Conservation (phyloP, 2,797 vertebrate species). For the Emydoidea blandingii region DNA sequence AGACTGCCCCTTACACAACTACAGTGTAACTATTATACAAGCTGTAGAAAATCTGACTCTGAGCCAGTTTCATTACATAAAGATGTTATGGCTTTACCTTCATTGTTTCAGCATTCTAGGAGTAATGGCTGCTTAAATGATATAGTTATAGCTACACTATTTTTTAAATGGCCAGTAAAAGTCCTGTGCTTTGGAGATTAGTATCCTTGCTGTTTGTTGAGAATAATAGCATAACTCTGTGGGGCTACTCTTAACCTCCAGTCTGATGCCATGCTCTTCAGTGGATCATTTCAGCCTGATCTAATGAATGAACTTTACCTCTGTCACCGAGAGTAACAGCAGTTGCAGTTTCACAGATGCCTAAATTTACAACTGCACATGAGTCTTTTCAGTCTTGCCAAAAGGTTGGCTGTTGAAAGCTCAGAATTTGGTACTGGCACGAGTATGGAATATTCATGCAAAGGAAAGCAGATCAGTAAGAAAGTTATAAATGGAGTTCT, state of each 20-base stretch:
- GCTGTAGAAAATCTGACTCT: neutral
- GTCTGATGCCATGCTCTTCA: neutral
- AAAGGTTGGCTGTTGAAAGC: constrained; percentile 28
- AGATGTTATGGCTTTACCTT: neutral
- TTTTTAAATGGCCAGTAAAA: neutral
- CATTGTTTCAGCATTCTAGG: neutral
- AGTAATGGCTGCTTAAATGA: neutral
- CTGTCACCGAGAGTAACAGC: neutral
- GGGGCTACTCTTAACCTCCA: neutral
- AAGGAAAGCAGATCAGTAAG: neutral
- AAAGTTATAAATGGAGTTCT: constrained; percentile 51
- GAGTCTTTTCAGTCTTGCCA: constrained; percentile 34
- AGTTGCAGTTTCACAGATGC: neutral
- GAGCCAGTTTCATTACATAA: neutral
- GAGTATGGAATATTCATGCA: neutral
- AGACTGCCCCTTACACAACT: neutral
- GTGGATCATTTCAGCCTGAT: neutral
- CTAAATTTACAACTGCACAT: constrained; percentile 24
- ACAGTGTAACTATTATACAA: neutral
- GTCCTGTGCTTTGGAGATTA: neutral
- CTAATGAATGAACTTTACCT: constrained; percentile 19
- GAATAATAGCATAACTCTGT: fast-evolving
- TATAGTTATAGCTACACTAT: neutral
- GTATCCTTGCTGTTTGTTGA: neutral
- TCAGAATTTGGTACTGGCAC: constrained; percentile 53